Conservation (phyloP, 2,113 vertebrate genomes). For the Willisornis vidua region DNA sequence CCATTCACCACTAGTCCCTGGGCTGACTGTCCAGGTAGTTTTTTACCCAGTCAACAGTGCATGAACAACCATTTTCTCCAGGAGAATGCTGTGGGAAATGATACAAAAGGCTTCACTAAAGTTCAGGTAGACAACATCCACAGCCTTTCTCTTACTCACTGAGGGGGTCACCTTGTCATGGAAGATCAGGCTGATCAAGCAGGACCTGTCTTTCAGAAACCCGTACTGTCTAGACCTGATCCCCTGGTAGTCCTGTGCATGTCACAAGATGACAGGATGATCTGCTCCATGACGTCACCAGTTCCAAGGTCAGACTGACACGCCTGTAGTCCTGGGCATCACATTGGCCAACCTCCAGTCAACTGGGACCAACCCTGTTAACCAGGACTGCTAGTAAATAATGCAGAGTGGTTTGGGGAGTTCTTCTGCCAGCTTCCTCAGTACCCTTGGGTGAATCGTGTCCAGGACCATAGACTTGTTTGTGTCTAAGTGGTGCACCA, state of each 20-base stretch:
- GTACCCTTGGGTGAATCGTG: accelerated
- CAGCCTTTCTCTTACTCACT: background rate
- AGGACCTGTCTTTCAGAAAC: background rate
- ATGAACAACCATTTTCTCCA: background rate
- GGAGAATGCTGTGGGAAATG: background rate
- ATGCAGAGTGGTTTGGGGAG: accelerated
- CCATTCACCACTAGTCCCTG: background rate
- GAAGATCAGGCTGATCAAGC: background rate
- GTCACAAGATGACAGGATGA: background rate
- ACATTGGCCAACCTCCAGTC: background rate
- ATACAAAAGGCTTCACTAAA: background rate
- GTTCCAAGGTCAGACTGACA: background rate
- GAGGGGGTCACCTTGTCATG: background rate
- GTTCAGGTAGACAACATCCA: background rate
- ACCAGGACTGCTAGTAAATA: background rate
- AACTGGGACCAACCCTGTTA: background rate
- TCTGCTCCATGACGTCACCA: background rate
- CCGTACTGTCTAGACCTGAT: background rate
- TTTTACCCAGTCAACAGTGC: background rate
- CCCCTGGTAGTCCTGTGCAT: accelerated
- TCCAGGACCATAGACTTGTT: background rate
- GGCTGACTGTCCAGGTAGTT: background rate
- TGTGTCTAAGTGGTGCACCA: background rate
- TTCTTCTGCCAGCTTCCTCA: background rate
- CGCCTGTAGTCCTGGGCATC: background rate